Base-by-base conservation (phyloP, 1,140 invertebrate species). In the Tetramorium alpestre region DNA sequence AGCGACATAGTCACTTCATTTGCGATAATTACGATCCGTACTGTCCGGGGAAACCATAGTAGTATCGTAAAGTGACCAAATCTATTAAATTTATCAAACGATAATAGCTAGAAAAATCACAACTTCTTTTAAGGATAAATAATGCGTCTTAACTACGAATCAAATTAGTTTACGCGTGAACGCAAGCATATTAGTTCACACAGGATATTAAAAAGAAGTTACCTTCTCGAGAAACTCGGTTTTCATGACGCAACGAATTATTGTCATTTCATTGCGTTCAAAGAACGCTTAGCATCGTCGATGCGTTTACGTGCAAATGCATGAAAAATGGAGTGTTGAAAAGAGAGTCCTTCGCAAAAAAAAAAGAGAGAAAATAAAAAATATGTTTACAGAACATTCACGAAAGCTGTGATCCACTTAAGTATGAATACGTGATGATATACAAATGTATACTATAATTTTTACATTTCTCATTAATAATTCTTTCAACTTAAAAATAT, bases 181-280 rank as follows among this genome's bases (percentile, higher is more conserved):
- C 7, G 18, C 44, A 22, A 38, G 44, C 8, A 25, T 28, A 49
- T 78, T 78, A 78, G 44, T 78, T 78, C 76, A 65, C 41, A 28
- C 18, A 25, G 11, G 56, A 64, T n/a, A 78, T 78, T 65, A 78
- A 78, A 65, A 78, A 49, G 44, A 65, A 47, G 44, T 78, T 64
- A 64, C 10, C 13, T 47, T 3, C 16, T 33, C 25, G 25, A 4
- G 33, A 78, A 78, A 62, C 22, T 78, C 41, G 58, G 62, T 78
- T 64, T 64, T 49, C 25, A 64, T 78, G 25, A 18, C 38, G 25
- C 4, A 25, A 44, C 75, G 41, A 78, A 64, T 78, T 62, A 47
- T 62, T 58, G 58, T 78, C 44, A 49, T 44, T 64, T 78, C 22
- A 64, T 60, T 77, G 38, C 56, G 10, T 47, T 78, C 18, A 64